Evolutionary conservation across 1,140 invertebrate genomes (phyloP).

Genomic region (Asobara japonica): DNA sequence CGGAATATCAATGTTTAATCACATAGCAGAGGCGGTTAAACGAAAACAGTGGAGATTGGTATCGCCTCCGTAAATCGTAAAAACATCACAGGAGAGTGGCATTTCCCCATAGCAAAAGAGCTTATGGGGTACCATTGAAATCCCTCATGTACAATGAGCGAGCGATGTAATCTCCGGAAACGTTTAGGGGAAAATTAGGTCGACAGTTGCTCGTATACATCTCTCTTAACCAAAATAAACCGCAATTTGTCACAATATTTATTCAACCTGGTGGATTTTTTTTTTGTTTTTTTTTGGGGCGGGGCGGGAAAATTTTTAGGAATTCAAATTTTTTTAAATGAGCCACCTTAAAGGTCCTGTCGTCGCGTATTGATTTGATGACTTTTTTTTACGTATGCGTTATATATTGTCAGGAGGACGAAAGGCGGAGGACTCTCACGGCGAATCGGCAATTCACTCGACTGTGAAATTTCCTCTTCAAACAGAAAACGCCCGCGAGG

Average conservation of each 20-base stretch:
- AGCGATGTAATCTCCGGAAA: conserved; percentile 65
- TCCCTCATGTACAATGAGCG: conserved; percentile 53
- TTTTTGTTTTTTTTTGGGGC: conserved; percentile 18
- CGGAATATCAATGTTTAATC: conserved; percentile 5
- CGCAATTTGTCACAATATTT: conserved; percentile 59
- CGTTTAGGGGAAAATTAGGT: conserved; percentile 65
- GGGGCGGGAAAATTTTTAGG: background rate
- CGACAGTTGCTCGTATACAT: conserved; percentile 57
- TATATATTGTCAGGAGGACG: background rate
- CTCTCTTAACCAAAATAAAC: conserved; percentile 26
- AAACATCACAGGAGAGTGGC: conserved; percentile 9
- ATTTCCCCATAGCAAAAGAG: conserved; percentile 35
- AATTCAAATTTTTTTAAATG: too few species aligned
- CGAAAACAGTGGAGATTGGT: background rate
- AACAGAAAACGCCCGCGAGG: conserved; percentile 49
- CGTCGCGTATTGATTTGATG: conserved; percentile 36
- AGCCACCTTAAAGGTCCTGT: too few species aligned
- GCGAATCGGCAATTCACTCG: conserved; percentile 55
- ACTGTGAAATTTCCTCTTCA: conserved; percentile 67
- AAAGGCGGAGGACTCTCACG: conserved; percentile 47
- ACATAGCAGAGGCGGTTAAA: background rate
- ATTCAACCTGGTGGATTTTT: conserved; percentile 41
- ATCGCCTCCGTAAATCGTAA: conserved; percentile 6
- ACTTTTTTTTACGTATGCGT: conserved; percentile 25
- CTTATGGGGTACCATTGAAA: conserved; percentile 42